Percentiles rank a stretch among this genome's conserved stretches.
Conservation (phyloP, 2,797 vertebrate species). For the Champsocephalus esox region DNA sequence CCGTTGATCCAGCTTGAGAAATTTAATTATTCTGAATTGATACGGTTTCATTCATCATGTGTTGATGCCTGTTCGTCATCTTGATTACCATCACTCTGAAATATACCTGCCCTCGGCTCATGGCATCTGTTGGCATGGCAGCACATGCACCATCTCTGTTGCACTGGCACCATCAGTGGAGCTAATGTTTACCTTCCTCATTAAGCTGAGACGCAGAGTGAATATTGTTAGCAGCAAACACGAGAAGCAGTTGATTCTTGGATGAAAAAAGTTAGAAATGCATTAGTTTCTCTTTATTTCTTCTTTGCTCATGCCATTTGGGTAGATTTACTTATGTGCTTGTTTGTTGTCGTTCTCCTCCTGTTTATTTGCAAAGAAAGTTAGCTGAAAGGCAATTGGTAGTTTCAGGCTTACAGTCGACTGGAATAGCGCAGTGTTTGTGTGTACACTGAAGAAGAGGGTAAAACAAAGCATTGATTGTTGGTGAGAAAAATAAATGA, state of each 20-base stretch:
- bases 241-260: conserved; percentile 24
- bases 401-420: not conserved
- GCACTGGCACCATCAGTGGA: conserved; percentile 19
- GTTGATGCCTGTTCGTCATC: conserved; percentile 42
- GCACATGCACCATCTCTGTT: conserved; percentile 23
- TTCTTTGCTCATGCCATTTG: conserved; percentile 9
- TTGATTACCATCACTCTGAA: conserved; percentile 41
- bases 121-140: conserved; percentile 49
- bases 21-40: conserved; percentile 47
- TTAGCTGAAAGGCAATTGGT: not conserved
- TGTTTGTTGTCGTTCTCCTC: not conserved
- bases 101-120: conserved; percentile 40
- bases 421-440: not conserved
- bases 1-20: conserved; percentile 39
- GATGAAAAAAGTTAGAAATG: conserved; percentile 31
- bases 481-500: not conserved
- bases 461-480: not conserved
- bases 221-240: conserved; percentile 46
- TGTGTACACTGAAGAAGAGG: not conserved
- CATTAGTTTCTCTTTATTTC: not conserved
- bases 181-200: conserved; percentile 55
- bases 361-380: conserved; percentile 11
- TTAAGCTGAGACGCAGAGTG: conserved; percentile 46
- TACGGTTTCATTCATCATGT: conserved; percentile 54
- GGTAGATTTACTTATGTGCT: conserved; percentile 9